Evolutionary conservation across 2,113 vertebrate genomes (phyloP).

Genomic region (Loxodonta africana): DNA sequence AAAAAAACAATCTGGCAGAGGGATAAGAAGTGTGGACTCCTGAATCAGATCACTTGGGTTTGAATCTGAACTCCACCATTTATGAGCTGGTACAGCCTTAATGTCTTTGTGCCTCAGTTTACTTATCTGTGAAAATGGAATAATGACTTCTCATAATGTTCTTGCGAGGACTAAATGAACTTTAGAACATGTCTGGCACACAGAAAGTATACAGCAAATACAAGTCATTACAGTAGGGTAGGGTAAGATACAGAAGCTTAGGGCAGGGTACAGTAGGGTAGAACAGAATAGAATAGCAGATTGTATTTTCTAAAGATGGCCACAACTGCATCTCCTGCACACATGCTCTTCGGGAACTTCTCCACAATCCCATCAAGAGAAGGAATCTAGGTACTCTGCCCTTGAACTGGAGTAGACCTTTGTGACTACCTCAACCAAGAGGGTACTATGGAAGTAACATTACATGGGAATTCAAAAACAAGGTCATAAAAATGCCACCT

Average conservation of each 20-base stretch:
- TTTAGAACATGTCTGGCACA: neutral
- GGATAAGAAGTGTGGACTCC: neutral
- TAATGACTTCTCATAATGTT: neutral
- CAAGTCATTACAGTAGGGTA: neutral
- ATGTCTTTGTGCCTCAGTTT: neutral
- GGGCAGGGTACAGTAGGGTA: neutral
- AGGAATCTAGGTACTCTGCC: neutral
- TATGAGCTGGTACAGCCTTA: neutral
- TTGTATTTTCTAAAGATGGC: neutral
- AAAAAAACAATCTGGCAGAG: neutral
- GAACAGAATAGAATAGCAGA: neutral
- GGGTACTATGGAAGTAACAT: neutral
- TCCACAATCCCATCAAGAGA: neutral
- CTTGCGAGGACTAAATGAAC: neutral
- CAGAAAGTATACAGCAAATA: neutral
- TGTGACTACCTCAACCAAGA: neutral
- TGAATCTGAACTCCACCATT: neutral
- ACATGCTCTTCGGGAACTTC: neutral
- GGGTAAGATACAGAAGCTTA: neutral
- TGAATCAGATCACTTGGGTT: neutral
- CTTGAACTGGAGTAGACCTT: neutral
- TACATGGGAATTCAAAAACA: neutral
- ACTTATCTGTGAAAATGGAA: neutral
- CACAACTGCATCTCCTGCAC: neutral
- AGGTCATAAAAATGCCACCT: neutral